These are phyloP conservation scores for Spea bombifrons DNA, from an alignment of 2,113 vertebrate genomes.

Conservation along the genomic window DNA sequence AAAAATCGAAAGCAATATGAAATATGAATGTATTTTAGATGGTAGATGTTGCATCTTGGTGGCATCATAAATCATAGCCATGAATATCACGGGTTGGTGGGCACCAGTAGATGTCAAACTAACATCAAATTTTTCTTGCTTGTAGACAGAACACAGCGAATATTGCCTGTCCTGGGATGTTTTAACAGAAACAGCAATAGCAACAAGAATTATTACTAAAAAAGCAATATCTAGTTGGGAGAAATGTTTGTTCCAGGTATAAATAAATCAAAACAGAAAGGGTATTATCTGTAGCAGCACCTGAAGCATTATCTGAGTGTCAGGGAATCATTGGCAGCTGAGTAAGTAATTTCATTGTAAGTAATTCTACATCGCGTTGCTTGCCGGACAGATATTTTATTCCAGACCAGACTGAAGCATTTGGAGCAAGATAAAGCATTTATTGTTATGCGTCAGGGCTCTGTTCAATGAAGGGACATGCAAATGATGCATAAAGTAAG, in stretches of 20 bases:
- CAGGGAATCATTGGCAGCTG: conserved; percentile 7
- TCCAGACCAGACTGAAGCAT: neutral
- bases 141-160: conserved; percentile 30
- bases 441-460: neutral
- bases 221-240: conserved; percentile 37
- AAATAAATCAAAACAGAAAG: conserved; percentile 24
- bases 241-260: conserved; percentile 35
- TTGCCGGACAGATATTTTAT: conserved; percentile 13
- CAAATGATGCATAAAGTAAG: conserved; percentile 11
- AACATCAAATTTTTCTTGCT: conserved; percentile 28
- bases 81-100: neutral
- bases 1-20: conserved; percentile 25
- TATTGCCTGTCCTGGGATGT: conserved; percentile 39
- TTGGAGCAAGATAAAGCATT: neutral
- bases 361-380: conserved; percentile 5
- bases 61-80: conserved; percentile 40
- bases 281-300: conserved; percentile 18
- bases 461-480: neutral
- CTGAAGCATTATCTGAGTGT: conserved; percentile 26
- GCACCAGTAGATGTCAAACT: conserved; percentile 14
- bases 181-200: conserved; percentile 28
- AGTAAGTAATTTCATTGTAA: conserved; percentile 5
- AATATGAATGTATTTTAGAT: conserved; percentile 40
- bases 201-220: conserved; percentile 41
- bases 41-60: conserved; percentile 28